Base-by-base conservation (phyloP, 2,113 vertebrate species). In the Peromyscus californicus region DNA sequence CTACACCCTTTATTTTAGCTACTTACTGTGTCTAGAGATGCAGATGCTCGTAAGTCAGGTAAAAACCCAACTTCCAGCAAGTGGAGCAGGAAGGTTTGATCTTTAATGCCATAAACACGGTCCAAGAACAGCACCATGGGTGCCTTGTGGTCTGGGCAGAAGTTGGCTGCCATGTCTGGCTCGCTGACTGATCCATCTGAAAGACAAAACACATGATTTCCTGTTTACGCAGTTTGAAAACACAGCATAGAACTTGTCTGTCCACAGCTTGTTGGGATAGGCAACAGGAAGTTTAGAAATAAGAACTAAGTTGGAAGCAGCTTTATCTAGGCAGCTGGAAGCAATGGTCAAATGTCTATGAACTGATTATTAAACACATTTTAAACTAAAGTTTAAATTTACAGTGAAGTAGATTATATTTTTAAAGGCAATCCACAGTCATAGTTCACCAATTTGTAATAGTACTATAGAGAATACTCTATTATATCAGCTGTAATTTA, bases 81-180 rank as follows among this genome's bases (percentile, higher is more conserved):
- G 96, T 99, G 99, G 85, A 99, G 99, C 74, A 99, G 99, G 88
- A 99, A 99, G 94, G 98, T 99, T 98, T 99, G 99, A 98, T 99
- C 99, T 98, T 99, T 99, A 85, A 99, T 99, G 83, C 99, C 99
- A 82, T 99, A 99, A 29, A 99, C 99, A 65, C 99, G 99, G 97
- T 99, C 99, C 98, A 99, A 98, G 98, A 99, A 99, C 90, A 99
- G 99, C 97, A 99, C 99, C 99, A 99, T 99, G 86, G 99, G 99
- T 80, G 99, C 99, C 98, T 99, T 99, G 98, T 99, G 99, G 97
- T 99, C 99, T 42, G 99, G 99, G 96, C 99, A 99, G 99, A 99
- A 99, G 97, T 94, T 99, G 97, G 99, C 99, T 3, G 99, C 99
- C 99, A 99, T 99, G 95, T 99, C 99, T 1, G 99, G 99, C 97